These are phyloP conservation scores for Hypselothyrea guttata DNA, from an alignment of 2,888 invertebrate genomes.

Conservation along the genomic window DNA sequence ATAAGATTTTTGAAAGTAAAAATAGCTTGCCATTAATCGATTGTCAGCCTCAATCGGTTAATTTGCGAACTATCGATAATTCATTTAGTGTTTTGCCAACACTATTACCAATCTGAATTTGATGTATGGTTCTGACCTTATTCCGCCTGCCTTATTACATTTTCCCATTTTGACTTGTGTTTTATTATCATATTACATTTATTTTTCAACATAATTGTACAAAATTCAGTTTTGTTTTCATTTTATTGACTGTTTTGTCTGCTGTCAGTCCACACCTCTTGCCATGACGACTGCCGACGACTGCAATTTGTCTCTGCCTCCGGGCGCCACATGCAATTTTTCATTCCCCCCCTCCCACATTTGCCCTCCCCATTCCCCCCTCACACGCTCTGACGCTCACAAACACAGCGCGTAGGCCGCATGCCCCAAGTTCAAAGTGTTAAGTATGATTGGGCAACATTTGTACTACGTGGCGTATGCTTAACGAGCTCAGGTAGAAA, in stretches of 20 bases:
- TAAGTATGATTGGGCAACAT: constrained; percentile 48
- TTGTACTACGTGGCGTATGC: constrained; percentile 56
- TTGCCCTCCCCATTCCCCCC: too few species aligned
- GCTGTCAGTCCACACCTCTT: constrained; percentile 57
- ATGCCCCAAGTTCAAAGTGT: constrained; percentile 64
- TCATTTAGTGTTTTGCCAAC: too few species aligned
- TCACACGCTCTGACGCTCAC: constrained; percentile 18
- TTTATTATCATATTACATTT: constrained; percentile 30
- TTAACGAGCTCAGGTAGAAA: constrained; percentile 18
- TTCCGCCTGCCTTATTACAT: constrained; percentile 29
- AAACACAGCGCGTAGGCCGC: constrained; percentile 41
- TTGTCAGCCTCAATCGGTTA: too few species aligned
- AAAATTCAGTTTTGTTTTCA: constrained; percentile 20
- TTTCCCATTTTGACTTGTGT: constrained; percentile 11
- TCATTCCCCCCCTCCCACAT: constrained; percentile 52
- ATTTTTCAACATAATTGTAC: constrained; percentile 40
- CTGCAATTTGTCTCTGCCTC: constrained; percentile 70
- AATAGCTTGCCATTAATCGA: too few species aligned
- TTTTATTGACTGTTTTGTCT: constrained; percentile 16
- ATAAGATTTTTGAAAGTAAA: too few species aligned
- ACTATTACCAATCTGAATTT: constrained; percentile 60
- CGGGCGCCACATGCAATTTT: constrained; percentile 62
- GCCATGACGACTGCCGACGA: constrained; percentile 59
- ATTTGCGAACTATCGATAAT: too few species aligned
- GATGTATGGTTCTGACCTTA: constrained; percentile 69